Percentiles rank a stretch among this genome's conserved stretches.
These are phyloP conservation scores for Trachelipus rathkii DNA, from an alignment of 1,140 invertebrate genomes.

Conservation along the genomic window DNA sequence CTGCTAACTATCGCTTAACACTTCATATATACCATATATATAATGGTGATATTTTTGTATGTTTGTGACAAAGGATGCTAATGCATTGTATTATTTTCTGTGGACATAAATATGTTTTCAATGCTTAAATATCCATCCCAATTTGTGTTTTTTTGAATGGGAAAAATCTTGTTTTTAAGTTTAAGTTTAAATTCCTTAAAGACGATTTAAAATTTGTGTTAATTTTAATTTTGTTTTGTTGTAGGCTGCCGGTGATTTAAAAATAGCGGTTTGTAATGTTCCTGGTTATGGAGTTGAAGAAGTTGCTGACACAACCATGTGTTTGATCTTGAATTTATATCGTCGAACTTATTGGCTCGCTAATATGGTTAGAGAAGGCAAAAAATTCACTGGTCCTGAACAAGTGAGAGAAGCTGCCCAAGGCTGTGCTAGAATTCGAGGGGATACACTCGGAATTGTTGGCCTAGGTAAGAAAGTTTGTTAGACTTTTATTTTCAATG, in stretches of 20 bases:
- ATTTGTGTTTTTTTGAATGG: too few relatives aligned
- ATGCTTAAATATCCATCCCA: too few relatives aligned
- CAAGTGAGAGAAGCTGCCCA: conserved; percentile 63
- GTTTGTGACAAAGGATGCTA: too few relatives aligned
- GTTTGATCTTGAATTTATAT: conserved; percentile 97
- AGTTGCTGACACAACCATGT: conserved; percentile 99
- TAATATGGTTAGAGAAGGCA: conserved; percentile 93
- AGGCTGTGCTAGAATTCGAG: conserved; percentile 90
- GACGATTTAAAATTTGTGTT: too few relatives aligned
- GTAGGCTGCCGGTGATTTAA: conserved; percentile 58
- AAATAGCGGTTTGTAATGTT: conserved; percentile 99
- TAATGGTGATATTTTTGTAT: background rate
- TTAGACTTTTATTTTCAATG: too few relatives aligned
- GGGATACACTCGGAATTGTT: conserved; percentile 89
- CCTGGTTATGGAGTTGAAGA: conserved; percentile 99
- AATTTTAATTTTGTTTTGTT: too few relatives aligned
- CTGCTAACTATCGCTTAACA: too few relatives aligned
- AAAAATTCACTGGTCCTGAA: conserved; percentile 95
- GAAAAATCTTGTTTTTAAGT: too few relatives aligned
- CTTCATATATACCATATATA: background rate
- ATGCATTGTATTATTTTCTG: too few relatives aligned
- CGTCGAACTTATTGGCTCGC: conserved; percentile 99
- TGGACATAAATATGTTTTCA: too few relatives aligned
- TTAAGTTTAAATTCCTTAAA: too few relatives aligned
- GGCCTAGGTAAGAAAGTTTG: conserved; percentile 64